Evolutionary conservation across 2,797 vertebrate genomes (phyloP), one percentile per base, ranked within the genome.

Genomic region (Mastacembelus armatus): DNA sequence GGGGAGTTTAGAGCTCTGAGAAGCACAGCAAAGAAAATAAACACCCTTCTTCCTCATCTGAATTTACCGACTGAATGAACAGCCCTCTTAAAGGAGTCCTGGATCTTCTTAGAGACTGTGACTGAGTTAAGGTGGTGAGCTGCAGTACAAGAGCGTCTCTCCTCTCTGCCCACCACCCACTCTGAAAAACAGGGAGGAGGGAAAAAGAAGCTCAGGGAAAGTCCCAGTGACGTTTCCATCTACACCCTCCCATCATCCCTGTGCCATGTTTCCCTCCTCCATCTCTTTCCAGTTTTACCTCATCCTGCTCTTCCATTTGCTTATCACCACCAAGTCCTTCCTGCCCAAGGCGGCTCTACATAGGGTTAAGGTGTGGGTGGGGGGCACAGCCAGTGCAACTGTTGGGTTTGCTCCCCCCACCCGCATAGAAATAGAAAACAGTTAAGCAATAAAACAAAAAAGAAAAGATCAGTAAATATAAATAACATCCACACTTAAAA

Each of bases 211-310:
- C 78, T 56, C 43, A 68, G 72, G 85, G 85, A 73, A 86, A 88
- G 81, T 85, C 88, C 86, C 78, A 19, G 63, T 88, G 85, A 90
- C 83, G 85, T 73, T 38, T 54, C 44, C 42, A 24, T 61, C 61
- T 47, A 24, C 64, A 36, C 52, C 48, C 71, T 74, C 80, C 66
- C 63, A 51, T 74, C 81, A 66, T 75, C 74, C 71, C 56, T 61
- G 51, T 66, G 38, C 54, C 0, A 18, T 48, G 58, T 59, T 65
- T 68, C 63, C 65, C 66, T 71, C 5, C 65, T 73, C 5, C 55
- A 65, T 65, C 63, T 51, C 42, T 36, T 63, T 64, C 65, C 62
- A 59, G 49, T 63, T 64, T 55, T 50, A 57, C 74, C 30, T 48
- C 39, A 9, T 33, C 44, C 12, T 54, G 74, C 64, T 66, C 66